phyloP scores from a whole-genome alignment of 92 coral and sea anemone species.

The Phymanthus crucifer region DNA sequence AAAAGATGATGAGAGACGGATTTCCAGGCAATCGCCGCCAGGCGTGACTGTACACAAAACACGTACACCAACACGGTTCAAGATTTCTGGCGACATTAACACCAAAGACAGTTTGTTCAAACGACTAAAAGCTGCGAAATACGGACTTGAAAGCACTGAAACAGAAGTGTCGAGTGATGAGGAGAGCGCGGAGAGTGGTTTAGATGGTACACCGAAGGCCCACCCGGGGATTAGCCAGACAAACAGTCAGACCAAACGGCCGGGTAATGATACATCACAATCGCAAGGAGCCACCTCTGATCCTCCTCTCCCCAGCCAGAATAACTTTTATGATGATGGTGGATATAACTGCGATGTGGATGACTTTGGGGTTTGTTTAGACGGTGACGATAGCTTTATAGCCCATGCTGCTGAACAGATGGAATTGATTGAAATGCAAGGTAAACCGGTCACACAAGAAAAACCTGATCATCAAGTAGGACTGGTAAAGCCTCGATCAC shows the following conservation, averaged over 20 bases:
- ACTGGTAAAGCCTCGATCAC: conserved; percentile 19
- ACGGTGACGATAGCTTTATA: conserved; percentile 33
- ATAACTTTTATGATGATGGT: conserved; percentile 82
- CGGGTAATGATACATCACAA: not conserved
- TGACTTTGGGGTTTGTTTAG: conserved; percentile 45
- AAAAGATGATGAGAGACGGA: not conserved
- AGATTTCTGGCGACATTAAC: conserved; percentile 2
- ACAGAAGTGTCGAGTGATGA: conserved; percentile 25
- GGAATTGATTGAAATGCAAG: conserved; percentile 6
- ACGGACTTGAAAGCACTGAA: conserved; percentile 17
- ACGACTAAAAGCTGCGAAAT: conserved; percentile 15
- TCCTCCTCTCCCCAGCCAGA: conserved; percentile 23
- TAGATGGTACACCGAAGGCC: not conserved
- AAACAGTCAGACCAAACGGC: too few relatives aligned
- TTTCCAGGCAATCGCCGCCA: not conserved
- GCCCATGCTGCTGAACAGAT: conserved; percentile 20
- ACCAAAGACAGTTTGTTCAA: conserved; percentile 41
- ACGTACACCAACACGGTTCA: too few relatives aligned
- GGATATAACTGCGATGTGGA: conserved; percentile 86
- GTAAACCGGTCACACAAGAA: not conserved
- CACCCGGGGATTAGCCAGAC: not conserved
- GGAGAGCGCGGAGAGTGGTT: conserved; percentile 12
- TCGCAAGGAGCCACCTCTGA: conserved; percentile 5
- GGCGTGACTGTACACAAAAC: too few relatives aligned
- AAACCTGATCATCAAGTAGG: not conserved